Evolutionary conservation across 2,113 vertebrate genomes (phyloP), one percentile per base, ranked within the genome.

Genomic region (Indri indri): DNA sequence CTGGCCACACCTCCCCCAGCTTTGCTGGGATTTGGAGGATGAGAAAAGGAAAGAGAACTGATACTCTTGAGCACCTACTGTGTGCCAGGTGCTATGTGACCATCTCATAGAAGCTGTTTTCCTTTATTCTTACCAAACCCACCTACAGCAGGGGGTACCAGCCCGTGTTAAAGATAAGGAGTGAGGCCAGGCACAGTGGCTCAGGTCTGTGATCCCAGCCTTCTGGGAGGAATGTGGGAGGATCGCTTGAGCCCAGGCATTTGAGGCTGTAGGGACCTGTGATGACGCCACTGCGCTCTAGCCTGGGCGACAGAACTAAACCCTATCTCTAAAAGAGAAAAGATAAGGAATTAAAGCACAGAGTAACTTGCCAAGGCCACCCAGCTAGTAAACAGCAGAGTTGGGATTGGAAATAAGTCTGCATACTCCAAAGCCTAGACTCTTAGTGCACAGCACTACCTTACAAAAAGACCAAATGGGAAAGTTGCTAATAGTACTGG

Each of bases 1-100:
- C 23, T 30, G 3, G 9, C 16, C 0, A 2, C 32, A 13, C 27
- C 42, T 34, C 45, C 0, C 1, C 3, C 11, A 37, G 25, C 17
- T n/a, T 59, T 86, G 32, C 88, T 82, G 9, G 23, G 59, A 32
- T 82, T 85, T 30, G 25, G 42, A 82, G 34, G n/a, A 4, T 0
- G 16, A 70, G 34, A 76, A 25, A 94, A 91, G 45, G 32, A 25
- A 70, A 70, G 34, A 88, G 22, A 92, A 59, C 0, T 1, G 27
- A 66, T 20, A 16, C 68, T 88, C 37, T 2, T 59, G 68, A 83
- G 37, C 6, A 87, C 59, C 42, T 95, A 57, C 86, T 54, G 0
- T 65, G 71, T 85, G 40, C 54, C 73, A 68, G 25, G 22, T 27
- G 40, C 10, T 50, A 17, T 11, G 40, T 30, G 59, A 57, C 45